phyloP scores from a whole-genome alignment of 1,140 invertebrate species.

The Drosophila quadrilineata region DNA sequence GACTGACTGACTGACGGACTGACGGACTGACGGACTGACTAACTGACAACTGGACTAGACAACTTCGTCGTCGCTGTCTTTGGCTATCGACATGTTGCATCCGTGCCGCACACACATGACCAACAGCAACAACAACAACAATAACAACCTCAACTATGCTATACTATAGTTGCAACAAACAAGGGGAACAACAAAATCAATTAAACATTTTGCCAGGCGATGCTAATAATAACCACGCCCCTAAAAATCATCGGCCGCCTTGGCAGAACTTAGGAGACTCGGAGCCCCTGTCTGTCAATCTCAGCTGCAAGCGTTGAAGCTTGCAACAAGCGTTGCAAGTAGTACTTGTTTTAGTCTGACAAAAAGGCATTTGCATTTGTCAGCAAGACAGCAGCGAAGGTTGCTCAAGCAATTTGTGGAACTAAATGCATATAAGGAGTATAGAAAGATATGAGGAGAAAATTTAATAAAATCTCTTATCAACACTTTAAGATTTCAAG shows the following conservation, averaged over 20 bases:
- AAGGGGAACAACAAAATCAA: constrained; percentile 70
- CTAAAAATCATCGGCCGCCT: constrained; percentile 24
- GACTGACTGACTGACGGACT: background rate
- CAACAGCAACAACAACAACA: no score
- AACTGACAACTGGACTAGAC: constrained; percentile 46
- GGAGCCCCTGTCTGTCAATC: constrained; percentile 35
- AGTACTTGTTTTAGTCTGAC: background rate
- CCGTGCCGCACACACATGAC: no score
- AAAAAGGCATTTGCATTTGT: no score
- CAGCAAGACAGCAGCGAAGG: no score
- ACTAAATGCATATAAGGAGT: no score
- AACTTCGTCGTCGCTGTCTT: constrained; percentile 16
- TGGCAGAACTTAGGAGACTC: constrained; percentile 18
- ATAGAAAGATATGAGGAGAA: no score
- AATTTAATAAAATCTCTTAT: no score
- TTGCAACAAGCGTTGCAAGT: constrained; percentile 18
- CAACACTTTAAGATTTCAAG: no score
- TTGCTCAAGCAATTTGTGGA: no score
- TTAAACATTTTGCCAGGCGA: constrained; percentile 66
- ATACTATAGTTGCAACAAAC: constrained; percentile 61
- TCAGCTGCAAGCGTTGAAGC: constrained; percentile 36
- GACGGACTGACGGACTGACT: constrained; percentile 32
- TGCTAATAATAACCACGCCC: constrained; percentile 60
- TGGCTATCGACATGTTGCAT: constrained; percentile 70
- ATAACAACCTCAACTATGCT: no score